Evolutionary conservation across 2,888 invertebrate species (phyloP).

Genomic region (Caenorhabditis sp.): DNA sequence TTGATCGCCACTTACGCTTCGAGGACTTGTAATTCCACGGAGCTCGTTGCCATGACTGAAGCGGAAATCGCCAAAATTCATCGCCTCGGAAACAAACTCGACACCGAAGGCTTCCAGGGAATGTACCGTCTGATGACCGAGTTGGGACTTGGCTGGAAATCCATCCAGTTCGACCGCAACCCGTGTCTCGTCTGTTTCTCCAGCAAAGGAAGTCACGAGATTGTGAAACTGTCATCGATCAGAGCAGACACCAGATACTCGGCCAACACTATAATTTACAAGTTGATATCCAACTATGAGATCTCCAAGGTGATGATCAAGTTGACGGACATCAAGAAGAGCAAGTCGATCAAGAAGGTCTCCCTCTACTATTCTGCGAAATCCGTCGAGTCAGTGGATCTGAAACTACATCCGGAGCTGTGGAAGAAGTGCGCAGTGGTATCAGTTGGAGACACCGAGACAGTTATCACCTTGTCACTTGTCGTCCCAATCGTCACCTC

Average conservation of each 20-base stretch:
- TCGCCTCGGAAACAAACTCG: constrained; percentile 33
- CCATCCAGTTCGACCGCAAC: constrained; percentile 88
- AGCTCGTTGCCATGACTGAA: constrained; percentile 58
- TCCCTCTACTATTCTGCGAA: constrained; percentile 98
- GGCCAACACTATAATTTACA: constrained; percentile 97
- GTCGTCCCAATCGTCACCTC: constrained; percentile 91
- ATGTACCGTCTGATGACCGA: constrained; percentile 59
- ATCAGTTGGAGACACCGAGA: constrained; percentile 36
- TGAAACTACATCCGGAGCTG: constrained; percentile 88
- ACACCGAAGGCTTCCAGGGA: constrained; percentile 56
- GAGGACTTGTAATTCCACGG: constrained; percentile 86
- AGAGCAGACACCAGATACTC: constrained; percentile 94
- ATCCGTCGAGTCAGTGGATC: constrained; percentile 93
- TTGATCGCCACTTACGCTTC: constrained; percentile 95
- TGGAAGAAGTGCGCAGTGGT: constrained; percentile 98
- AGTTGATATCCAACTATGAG: constrained; percentile 94
- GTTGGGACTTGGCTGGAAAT: constrained; percentile 66
- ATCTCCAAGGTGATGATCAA: constrained; percentile 90
- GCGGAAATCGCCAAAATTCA: constrained; percentile 59
- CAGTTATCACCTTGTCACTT: neutral
- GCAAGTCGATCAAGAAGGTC: constrained; percentile 91
- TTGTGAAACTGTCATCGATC: constrained; percentile 70
- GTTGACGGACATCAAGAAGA: constrained; percentile 95
- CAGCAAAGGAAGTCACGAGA: constrained; percentile 57
- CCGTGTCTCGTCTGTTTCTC: constrained; percentile 93